Evolutionary conservation across 2,113 vertebrate genomes (phyloP), one percentile per base, ranked within the genome.

Genomic region (Rhineura floridana): DNA sequence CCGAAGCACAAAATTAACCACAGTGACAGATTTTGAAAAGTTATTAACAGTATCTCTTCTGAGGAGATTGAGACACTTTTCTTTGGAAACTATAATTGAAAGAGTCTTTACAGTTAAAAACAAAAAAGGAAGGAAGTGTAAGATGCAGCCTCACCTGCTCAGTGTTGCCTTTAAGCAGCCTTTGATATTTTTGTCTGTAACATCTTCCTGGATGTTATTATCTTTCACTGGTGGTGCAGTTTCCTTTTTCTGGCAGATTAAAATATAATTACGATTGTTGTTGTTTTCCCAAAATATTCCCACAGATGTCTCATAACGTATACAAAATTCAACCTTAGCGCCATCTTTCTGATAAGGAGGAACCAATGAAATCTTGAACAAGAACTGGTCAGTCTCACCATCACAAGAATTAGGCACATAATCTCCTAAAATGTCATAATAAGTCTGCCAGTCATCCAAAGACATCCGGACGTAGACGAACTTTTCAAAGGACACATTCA

Each of bases 231-330:
- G 89, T 12, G 89, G 78, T 9, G 62, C 95, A 70, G 88, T 91
- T 90, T 90, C 96, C 91, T 96, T 98, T 96, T 97, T 98, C 92
- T 97, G 97, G 94, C 98, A 99, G 95, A 98, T 96, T 84, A 99
- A 81, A 72, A 96, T 95, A 85, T 99, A 99, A 96, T 99, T 99
- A 94, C 95, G 95, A 23, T 97, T 97, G 2, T 97, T 90, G 83
- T 99, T 99, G 94, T 98, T 99, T 91, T 97, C 98, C 99, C 99
- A 99, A 95, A 98, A 99, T 48, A 95, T 98, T 79, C 98, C 98
- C 48, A 86, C 33, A 0, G 97, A 94, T 39, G 98, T 98, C 88
- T 99, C 98, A 1, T 99, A 99, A 28, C 98, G 96, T 94, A 99
- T 97, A 84, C 98, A 99, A 95, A 99, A 98, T 90, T 99, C 98